Conservation (phyloP, 2,888 invertebrate species). For the Tenthredo mesomela region DNA sequence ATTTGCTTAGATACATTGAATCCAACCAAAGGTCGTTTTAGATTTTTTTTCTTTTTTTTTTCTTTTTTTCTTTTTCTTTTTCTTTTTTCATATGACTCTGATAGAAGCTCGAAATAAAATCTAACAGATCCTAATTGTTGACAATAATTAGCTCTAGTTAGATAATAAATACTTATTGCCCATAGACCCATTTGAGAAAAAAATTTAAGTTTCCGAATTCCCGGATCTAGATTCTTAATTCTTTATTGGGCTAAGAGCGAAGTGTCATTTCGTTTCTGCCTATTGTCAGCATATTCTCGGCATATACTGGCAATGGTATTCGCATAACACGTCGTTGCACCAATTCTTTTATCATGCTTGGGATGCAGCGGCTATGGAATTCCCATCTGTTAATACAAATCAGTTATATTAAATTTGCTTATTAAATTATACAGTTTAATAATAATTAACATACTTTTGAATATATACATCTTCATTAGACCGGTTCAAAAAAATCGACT, state of each 20-base stretch:
- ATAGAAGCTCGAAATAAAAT: background rate
- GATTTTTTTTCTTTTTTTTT: background rate
- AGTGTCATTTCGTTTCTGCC: constrained; percentile 69
- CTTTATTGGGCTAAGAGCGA: background rate
- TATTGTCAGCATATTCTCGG: constrained; percentile 64
- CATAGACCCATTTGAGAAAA: background rate
- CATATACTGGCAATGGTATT: constrained; percentile 69
- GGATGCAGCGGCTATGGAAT: constrained; percentile 68
- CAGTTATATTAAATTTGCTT: constrained; percentile 36
- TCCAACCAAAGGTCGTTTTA: background rate
- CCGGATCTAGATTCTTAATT: background rate
- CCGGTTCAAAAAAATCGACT: no score
- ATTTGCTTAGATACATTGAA: background rate
- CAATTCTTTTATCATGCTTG: constrained; percentile 63
- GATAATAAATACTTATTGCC: constrained; percentile 18
- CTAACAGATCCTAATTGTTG: background rate
- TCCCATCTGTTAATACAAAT: constrained; percentile 66
- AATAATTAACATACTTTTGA: background rate
- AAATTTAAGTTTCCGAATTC: background rate
- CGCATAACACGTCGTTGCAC: constrained; percentile 63
- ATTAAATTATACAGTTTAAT: background rate
- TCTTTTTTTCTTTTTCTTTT: no score
- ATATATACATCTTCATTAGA: no score
- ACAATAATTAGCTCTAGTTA: background rate
- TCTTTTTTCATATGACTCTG: background rate